Evolutionary conservation across 2,113 vertebrate species (phyloP), one percentile per base, ranked within the genome.

Genomic region (Theropithecus gelada): DNA sequence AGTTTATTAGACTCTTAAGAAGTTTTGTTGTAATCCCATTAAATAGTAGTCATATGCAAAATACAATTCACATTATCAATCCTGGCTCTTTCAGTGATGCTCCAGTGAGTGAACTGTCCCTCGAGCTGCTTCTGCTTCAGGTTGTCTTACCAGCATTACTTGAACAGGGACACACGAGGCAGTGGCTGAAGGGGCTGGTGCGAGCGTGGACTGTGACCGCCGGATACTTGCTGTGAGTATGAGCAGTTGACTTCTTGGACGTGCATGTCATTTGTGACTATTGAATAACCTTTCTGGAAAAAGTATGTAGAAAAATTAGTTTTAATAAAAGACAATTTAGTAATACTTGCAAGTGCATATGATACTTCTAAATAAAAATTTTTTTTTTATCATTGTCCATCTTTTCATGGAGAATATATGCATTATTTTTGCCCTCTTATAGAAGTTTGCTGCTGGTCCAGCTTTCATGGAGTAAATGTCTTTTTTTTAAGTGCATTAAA

Each of bases 151-250:
- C 99, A 20, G 99, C 99, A n/a, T 98, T 99, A 35, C 98, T 99
- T 96, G 99, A 99, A 85, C 99, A 99, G 98, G 99, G 99, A 89
- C 99, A 99, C 98, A 99, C 99, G 0, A 99, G 99, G 6, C 99
- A 99, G 98, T 99, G 99, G 99, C 98, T 99, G 96, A 99, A 99
- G 98, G 99, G 99, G 59, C 99, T 99, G 23, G 99, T 99, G 89
- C 98, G 99, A 94, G 99, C 99, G 25, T 99, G 99, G 99, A 99
- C 99, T 13, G 99, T 99, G 93, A 99, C 99, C 6, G 99, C 99
- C 61, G 99, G 99, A 23, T 99, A 99, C 97, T 98, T 99, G 98
- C 98, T 99, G 99, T 99, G 98, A 99, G 99, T 99, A 93, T 7
- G 81, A 84, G 87, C 50, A 76, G 50, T 8, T 38, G 52, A 8